Evolutionary conservation across 2,888 invertebrate genomes (phyloP).

Genomic region (Yponomeuta sedellus): DNA sequence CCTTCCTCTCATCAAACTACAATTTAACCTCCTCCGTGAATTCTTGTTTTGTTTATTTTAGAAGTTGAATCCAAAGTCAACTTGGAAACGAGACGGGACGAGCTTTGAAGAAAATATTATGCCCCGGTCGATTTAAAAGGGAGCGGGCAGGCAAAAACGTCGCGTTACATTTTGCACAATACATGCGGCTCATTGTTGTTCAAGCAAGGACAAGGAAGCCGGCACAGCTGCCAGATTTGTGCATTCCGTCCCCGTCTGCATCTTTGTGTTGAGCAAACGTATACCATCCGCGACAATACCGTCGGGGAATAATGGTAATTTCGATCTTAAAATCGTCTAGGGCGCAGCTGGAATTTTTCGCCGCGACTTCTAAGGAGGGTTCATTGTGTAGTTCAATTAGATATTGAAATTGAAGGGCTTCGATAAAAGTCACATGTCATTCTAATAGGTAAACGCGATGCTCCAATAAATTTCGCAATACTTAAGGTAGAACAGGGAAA

Average conservation of each 20-base stretch:
- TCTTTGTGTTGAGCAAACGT: conserved; percentile 48
- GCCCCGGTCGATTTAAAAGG: conserved; percentile 34
- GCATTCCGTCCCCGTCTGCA: conserved; percentile 70
- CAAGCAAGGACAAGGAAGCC: conserved; percentile 60
- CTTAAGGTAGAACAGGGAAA: not conserved
- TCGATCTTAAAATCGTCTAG: conserved; percentile 72
- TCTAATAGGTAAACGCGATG: conserved; percentile 40
- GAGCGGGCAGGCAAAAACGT: conserved; percentile 34
- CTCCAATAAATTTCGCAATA: conserved; percentile 9
- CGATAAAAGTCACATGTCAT: conserved; percentile 32
- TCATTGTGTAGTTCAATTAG: conserved; percentile 37
- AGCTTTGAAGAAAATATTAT: conserved; percentile 26
- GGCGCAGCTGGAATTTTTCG: conserved; percentile 66
- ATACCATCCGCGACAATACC: conserved; percentile 51
- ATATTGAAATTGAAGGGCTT: conserved; percentile 32
- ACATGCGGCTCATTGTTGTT: conserved; percentile 53
- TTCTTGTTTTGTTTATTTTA: conserved; percentile 14
- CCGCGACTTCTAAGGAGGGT: conserved; percentile 37
- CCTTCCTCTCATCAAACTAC: conserved; percentile 18
- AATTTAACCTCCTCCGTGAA: conserved; percentile 6
- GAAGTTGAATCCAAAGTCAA: conserved; percentile 1
- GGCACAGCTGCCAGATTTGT: conserved; percentile 72
- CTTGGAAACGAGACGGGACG: conserved; percentile 10
- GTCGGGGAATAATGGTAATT: conserved; percentile 67
- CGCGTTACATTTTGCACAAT: conserved; percentile 72